Conservation (phyloP, 2,113 vertebrate genomes). For the Elephantulus edwardii region DNA sequence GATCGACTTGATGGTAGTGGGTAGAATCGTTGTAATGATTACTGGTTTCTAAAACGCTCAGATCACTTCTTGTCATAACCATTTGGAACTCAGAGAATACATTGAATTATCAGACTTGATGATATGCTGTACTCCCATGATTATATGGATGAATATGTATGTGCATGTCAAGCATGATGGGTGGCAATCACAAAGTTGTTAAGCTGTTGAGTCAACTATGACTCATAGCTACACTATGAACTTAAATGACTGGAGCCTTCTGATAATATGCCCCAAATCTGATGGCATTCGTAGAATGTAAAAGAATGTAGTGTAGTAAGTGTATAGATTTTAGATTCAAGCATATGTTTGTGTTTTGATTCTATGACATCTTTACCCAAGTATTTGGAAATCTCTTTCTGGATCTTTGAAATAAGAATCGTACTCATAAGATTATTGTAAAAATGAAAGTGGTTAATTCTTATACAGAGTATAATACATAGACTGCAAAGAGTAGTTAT, state of each 20-base stretch:
- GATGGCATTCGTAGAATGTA: accelerated
- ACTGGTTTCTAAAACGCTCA: not conserved
- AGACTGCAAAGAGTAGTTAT: no score
- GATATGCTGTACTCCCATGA: not conserved
- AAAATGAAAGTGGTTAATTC: no score
- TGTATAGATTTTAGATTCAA: accelerated
- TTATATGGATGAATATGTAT: not conserved
- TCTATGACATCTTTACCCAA: accelerated
- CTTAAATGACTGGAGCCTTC: no score
- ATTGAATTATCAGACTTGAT: not conserved
- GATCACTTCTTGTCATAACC: not conserved
- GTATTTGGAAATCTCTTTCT: not conserved
- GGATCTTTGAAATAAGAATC: not conserved
- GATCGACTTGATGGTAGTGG: no score
- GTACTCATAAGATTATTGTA: accelerated
- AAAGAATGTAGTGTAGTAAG: accelerated
- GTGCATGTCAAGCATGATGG: not conserved
- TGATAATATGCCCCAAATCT: no score
- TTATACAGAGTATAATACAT: not conserved
- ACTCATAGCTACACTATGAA: no score
- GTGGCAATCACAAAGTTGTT: no score
- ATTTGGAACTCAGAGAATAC: not conserved
- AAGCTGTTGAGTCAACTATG: no score
- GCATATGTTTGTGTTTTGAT: not conserved
- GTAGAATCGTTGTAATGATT: not conserved